phyloP scores from a whole-genome alignment of 1,140 invertebrate species.

The Aphis gossypii region DNA sequence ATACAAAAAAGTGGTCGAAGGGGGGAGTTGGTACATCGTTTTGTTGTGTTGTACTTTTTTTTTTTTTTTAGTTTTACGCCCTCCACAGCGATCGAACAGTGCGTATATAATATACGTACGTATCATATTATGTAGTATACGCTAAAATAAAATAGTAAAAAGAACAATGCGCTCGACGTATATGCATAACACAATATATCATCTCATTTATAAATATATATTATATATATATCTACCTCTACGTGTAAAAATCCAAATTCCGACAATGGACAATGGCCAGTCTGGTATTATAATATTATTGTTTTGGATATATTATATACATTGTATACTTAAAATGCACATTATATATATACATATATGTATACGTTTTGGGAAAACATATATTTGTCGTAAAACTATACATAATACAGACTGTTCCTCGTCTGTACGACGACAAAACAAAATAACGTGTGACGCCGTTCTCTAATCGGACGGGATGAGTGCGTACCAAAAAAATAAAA shows the following conservation, averaged over 20 bases:
- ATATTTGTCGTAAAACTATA: not conserved
- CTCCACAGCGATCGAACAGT: constrained; percentile 14
- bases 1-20: not conserved
- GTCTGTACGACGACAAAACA: not conserved
- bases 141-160: constrained; percentile 21
- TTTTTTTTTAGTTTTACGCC: constrained; percentile 28
- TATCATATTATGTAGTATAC: not conserved
- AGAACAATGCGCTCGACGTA: constrained; percentile 6
- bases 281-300: constrained; percentile 20
- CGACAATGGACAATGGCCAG: not conserved
- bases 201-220: not conserved
- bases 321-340: not conserved
- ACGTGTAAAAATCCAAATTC: constrained; percentile 10
- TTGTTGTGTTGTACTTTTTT: constrained; percentile 36
- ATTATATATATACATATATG: not conserved
- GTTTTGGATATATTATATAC: not conserved
- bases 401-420: not conserved
- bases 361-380: not conserved
- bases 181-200: not conserved
- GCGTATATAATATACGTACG: not conserved
- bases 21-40: constrained; percentile 18
- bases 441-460: constrained; percentile 11
- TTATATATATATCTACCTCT: not conserved
- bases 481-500: not conserved
- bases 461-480: constrained; percentile 30